phyloP scores from a whole-genome alignment of 1,140 invertebrate species.

The Radopholus similis region DNA sequence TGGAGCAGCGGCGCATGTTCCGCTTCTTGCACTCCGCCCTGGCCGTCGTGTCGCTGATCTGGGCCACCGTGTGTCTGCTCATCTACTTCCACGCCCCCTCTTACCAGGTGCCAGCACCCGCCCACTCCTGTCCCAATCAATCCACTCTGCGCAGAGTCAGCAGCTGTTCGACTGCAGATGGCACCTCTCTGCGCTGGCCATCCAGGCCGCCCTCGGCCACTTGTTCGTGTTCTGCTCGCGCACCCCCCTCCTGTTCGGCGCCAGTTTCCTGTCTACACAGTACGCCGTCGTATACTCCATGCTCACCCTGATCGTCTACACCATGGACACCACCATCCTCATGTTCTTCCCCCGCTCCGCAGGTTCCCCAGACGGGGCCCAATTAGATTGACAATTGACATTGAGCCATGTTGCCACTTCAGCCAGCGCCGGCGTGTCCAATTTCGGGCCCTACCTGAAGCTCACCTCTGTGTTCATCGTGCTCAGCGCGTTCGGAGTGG shows the following conservation, averaged over 20 bases:
- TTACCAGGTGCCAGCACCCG: not conserved
- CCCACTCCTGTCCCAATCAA: not conserved
- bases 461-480: constrained; percentile 11
- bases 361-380: not conserved
- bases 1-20: not conserved
- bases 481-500: constrained; percentile 9
- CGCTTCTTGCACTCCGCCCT: not conserved
- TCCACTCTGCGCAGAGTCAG: not conserved
- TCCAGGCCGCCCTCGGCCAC: constrained; percentile 13
- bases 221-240: constrained; percentile 11
- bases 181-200: constrained; percentile 1
- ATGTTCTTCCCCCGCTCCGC: not conserved
- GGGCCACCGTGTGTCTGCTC: not conserved
- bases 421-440: constrained; percentile 1
- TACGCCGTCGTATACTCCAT: constrained; percentile 21
- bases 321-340: not conserved
- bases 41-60: not conserved
- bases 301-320: constrained; percentile 14
- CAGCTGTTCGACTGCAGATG: constrained; percentile 20
- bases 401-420: not conserved
- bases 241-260: constrained; percentile 9
- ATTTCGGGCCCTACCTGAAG: constrained; percentile 8
- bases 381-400: not conserved
- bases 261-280: constrained; percentile 8
- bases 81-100: not conserved